Conservation (phyloP, 1,140 invertebrate species). For the Pentalonia nigronervosa region DNA sequence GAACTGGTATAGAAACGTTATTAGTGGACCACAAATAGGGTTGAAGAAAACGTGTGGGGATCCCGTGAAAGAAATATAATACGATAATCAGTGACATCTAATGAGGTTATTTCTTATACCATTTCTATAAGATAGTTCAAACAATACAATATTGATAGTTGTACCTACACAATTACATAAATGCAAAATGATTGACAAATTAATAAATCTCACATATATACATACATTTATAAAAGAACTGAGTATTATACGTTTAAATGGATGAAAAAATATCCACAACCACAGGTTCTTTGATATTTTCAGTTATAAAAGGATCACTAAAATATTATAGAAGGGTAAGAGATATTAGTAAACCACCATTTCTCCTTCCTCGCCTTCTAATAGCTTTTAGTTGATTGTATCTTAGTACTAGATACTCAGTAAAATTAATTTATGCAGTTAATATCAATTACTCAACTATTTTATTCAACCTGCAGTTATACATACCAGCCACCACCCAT, state of each 20-base stretch:
- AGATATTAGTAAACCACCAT: neutral
- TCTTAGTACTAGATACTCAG: neutral
- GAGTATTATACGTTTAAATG: neutral
- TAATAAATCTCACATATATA: neutral
- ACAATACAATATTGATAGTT: neutral
- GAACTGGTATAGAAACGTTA: neutral
- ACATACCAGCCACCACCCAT: neutral
- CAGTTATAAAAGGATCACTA: neutral
- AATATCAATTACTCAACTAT: neutral
- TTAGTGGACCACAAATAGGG: neutral
- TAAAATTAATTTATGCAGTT: neutral
- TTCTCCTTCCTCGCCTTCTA: neutral
- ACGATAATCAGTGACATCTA: neutral
- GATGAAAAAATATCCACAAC: neutral
- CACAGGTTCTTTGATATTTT: neutral
- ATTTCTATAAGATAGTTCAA: neutral
- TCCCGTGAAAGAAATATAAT: neutral
- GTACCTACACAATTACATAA: neutral
- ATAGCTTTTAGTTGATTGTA: neutral
- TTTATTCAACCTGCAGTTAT: neutral
- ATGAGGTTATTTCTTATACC: neutral
- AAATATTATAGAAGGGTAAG: neutral
- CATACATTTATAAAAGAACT: neutral
- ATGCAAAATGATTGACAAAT: neutral
- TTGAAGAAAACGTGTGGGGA: neutral